Conservation (phyloP, 2,888 invertebrate genomes). For the Metallyticus violacea region DNA sequence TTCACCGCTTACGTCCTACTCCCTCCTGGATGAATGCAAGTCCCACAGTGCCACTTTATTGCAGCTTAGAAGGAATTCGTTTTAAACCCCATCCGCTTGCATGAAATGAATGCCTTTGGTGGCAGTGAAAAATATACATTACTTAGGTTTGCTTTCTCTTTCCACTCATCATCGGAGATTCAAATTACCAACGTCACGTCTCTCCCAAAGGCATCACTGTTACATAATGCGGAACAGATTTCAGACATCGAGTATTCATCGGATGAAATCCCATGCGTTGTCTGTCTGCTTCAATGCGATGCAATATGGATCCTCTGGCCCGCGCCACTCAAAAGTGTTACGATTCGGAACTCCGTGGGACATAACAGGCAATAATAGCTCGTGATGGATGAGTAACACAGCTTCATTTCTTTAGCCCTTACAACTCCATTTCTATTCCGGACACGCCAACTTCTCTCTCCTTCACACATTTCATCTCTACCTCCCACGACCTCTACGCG, state of each 20-base stretch:
- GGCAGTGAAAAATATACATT: background rate
- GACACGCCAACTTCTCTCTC: background rate
- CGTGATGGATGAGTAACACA: background rate
- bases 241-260: background rate
- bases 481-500: background rate
- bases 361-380: background rate
- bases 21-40: background rate
- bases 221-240: too few species aligned
- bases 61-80: background rate
- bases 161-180: background rate
- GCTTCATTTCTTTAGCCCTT: conserved; percentile 6
- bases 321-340: background rate
- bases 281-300: too few species aligned
- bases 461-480: too few species aligned
- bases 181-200: background rate
- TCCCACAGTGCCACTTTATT: background rate
- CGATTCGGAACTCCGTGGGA: too few species aligned
- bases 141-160: background rate
- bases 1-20: background rate
- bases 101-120: background rate
- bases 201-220: background rate
- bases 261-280: too few species aligned
- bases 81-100: background rate
- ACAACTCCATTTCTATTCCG: background rate
- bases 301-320: background rate